A percentile compares a stretch with the other conserved stretches of the same genome.
phyloP scores from a whole-genome alignment of 2,888 invertebrate species.

The Clusia tigrina region DNA sequence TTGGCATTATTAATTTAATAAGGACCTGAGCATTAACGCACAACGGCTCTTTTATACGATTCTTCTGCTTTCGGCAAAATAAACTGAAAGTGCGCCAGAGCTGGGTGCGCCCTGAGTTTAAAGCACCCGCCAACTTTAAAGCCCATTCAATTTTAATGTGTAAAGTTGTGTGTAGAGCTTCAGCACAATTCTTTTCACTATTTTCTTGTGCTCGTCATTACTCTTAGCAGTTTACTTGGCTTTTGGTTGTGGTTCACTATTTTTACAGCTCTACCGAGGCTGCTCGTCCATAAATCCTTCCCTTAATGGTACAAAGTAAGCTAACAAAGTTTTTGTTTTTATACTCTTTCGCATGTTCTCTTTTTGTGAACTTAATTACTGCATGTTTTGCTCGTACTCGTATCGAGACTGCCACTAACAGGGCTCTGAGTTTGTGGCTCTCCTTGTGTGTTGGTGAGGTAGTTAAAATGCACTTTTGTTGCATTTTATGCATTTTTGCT shows the following conservation, averaged over 20 bases:
- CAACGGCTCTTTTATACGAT: too few species aligned
- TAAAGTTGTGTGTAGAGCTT: constrained; percentile 6
- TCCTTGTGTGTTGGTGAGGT: not conserved
- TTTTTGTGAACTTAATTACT: not conserved
- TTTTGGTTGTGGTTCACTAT: not conserved
- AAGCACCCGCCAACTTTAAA: constrained; percentile 8
- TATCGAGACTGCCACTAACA: too few species aligned
- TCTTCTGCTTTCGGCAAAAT: not conserved
- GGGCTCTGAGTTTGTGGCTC: not conserved
- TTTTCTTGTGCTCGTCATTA: not conserved
- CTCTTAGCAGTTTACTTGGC: not conserved
- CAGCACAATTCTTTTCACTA: not conserved
- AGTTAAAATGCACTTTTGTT: not conserved
- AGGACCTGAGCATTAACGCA: not conserved
- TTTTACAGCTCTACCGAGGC: not conserved
- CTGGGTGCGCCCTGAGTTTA: not conserved
- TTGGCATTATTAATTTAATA: not conserved
- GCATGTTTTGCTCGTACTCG: too few species aligned
- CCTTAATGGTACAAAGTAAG: not conserved
- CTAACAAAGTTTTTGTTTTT: not conserved
- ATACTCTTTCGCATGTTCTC: not conserved
- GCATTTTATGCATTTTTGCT: not conserved
- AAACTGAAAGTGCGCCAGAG: not conserved
- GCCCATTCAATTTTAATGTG: constrained; percentile 16
- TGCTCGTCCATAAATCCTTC: not conserved